Conservation (phyloP, 2,113 vertebrate species). For the Nematolebias whitei region DNA sequence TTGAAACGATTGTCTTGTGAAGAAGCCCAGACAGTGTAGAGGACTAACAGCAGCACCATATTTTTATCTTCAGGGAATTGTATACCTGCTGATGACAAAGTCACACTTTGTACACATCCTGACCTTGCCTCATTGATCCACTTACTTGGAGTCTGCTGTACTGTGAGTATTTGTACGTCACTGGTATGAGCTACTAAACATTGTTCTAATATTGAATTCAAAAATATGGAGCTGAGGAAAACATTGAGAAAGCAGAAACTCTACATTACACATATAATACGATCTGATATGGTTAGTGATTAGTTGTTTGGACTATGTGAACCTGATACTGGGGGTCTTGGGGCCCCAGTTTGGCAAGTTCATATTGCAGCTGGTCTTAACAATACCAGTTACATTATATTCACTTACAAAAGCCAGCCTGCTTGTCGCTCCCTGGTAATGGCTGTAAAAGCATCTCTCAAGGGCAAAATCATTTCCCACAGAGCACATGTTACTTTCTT, state of each 20-base stretch:
- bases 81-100: conserved; percentile 57
- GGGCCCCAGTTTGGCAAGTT: neutral
- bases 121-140: conserved; percentile 70
- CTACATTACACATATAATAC: neutral
- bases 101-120: conserved; percentile 54
- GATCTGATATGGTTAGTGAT: neutral
- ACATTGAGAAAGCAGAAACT: neutral
- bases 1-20: neutral
- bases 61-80: conserved; percentile 39
- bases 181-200: neutral
- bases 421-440: conserved; percentile 2
- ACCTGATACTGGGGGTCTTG: conserved; percentile 1
- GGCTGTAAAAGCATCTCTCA: neutral
- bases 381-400: neutral
- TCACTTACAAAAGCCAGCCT: neutral
- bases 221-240: neutral
- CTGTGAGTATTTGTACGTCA: neutral
- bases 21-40: neutral
- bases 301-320: neutral
- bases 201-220: neutral
- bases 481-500: too few relatives aligned
- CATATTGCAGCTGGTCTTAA: neutral
- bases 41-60: conserved; percentile 11
- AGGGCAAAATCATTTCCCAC: neutral
- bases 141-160: conserved; percentile 49